Evolutionary conservation across 2,888 invertebrate genomes (phyloP), one percentile per base, ranked within the genome.

Genomic region (Diadegma fenestrale): DNA sequence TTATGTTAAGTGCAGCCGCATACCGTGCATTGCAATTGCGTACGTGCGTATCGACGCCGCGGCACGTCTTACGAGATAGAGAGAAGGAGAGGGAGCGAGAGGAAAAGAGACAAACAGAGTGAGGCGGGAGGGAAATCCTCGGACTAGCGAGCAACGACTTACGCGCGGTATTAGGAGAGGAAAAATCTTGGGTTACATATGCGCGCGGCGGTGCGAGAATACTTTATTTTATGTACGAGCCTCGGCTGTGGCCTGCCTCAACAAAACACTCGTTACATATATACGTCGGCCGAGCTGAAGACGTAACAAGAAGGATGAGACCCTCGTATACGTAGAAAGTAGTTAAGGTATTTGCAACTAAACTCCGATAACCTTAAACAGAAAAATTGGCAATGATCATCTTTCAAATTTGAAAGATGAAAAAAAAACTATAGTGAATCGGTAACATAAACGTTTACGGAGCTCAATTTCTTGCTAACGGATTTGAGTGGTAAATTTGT

Each of bases 141-240:
- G 64, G n/a, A 33, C 63, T 3, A 10, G 26, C 33, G 66, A 48
- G 30, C 48, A 61, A 61, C 61, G 69, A 69, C 66, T 58, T 68
- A 51, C 73, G 81, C 73, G 81, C 51, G 61, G 71, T 80, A 64
- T 80, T 80, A 80, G 71, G 33, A 48, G 63, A 80, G 26, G 64
- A 79, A 79, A 80, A 80, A 64, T 72, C 61, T 33, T 51, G 79
- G 79, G 63, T 78, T 78, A 79, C 79, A 64, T 78, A n/a, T n/a
- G n/a, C n/a, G 48, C 48, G 2, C 45, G 63, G 63, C 41, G 71
- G 71, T 51, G 79, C 63, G 71, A 80, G 71, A 41, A 43, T 85
- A 81, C 73, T 90, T 91, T 89, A 90, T 91, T 91, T 90, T 89
- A 88, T 84, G 91, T 89, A 88, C 86, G 87, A 87, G 80, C 83